phyloP scores from a whole-genome alignment of 2,113 vertebrate species.

The Anguilla japonica region DNA sequence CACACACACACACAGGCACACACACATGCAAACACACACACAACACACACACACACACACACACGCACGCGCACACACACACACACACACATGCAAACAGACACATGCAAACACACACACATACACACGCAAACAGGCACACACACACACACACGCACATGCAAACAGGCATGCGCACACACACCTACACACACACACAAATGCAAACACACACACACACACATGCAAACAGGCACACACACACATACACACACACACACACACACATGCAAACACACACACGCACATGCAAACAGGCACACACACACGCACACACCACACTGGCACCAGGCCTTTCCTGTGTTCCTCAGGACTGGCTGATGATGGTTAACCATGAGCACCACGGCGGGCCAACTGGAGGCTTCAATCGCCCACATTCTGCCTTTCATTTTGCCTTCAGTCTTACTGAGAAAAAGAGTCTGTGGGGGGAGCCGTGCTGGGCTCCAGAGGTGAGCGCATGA shows the following conservation, averaged over 20 bases:
- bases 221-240: neutral
- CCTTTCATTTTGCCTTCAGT: neutral
- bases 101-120: constrained; percentile 14
- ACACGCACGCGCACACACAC: neutral
- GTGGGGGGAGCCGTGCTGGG: neutral
- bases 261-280: too few relatives aligned
- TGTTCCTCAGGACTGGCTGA: neutral
- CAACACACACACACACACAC: neutral
- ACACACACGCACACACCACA: neutral
- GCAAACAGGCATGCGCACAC: neutral
- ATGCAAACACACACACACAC: constrained; percentile 9
- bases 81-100: constrained; percentile 21
- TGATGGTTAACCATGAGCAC: neutral
- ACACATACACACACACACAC: too few relatives aligned
- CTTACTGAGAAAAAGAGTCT: neutral
- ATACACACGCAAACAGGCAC: constrained; percentile 1
- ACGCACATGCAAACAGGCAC: too few relatives aligned
- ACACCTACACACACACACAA: neutral
- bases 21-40: constrained; percentile 19
- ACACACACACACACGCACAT: neutral
- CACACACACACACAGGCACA: constrained; percentile 1
- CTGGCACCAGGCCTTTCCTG: neutral
- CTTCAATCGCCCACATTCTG: neutral
- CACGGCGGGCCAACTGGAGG: neutral
- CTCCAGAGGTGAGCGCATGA: neutral